Base-by-base conservation (phyloP, 2,113 vertebrate genomes). In the Ellobius talpinus region DNA sequence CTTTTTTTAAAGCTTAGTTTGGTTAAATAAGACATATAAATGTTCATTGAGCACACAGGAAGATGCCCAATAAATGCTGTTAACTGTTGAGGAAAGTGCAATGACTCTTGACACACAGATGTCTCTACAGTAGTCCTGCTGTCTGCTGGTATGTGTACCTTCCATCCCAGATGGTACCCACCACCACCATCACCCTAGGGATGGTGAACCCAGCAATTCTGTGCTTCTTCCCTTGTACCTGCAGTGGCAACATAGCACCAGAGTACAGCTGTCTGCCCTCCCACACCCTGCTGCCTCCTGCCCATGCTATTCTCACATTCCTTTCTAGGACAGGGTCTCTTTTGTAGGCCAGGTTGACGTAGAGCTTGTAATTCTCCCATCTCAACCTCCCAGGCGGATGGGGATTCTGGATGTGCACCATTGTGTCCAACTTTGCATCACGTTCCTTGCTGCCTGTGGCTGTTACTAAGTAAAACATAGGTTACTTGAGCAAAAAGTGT, bases 21-120 rank as follows among this genome's bases (percentile, higher is more conserved):
- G 82, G 12, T 47, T 42, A 95, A 89, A 89, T n/a, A 94, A 96
- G 42, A 72, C 68, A 61, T 36, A 17, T 33, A 87, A 19, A 31
- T 95, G 68, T 33, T 36, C 45, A 68, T 23, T n/a, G 90, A 52
- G 65, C 29, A 65, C 7, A 7, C 79, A 61, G 77, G 66, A 91
- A 93, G 63, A 84, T 91, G 29, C 42, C 42, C 58, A 63, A 16
- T 89, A 36, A 93, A 4, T 3, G 23, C 95, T 68, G 70, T 73
- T 73, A 87, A 10, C 63, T 14, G 36, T 52, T 47, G 63, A 86
- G 72, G 16, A 92, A 86, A 45, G n/a, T 79, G 29, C 7, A 45
- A 42, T 89, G 33, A 26, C 36, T 17, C 70, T 88, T 93, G 17
- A 26, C n/a, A 82, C 45, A 78, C 5, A 16, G 42, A 47, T 45